phyloP scores from a whole-genome alignment of 2,888 invertebrate species.

The Venusia cambrica region DNA sequence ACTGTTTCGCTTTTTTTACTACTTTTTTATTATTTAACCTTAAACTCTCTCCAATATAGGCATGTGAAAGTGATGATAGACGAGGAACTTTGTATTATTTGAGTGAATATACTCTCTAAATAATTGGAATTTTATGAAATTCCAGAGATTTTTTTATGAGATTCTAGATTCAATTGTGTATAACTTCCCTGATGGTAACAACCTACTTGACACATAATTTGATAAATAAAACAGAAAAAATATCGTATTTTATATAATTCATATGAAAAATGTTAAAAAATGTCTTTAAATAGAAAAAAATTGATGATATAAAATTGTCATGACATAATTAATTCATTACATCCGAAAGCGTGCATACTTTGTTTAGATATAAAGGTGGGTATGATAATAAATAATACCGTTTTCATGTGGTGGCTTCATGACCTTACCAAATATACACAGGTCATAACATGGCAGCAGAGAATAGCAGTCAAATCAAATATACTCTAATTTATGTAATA shows the following conservation, averaged over 20 bases:
- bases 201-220: slow-evolving; percentile 13
- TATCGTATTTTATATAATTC: slow-evolving; percentile 72
- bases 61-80: no score
- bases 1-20: slow-evolving; percentile 44
- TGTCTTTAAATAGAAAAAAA: slow-evolving; percentile 69
- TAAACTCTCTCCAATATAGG: no score
- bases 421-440: slow-evolving; percentile 25
- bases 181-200: no score
- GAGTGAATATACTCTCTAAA: no score
- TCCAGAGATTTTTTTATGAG: no score
- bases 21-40: slow-evolving; percentile 21
- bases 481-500: slow-evolving; percentile 22
- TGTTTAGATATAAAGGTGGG: slow-evolving; percentile 20
- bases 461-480: slow-evolving; percentile 19
- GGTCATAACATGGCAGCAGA: slow-evolving; percentile 33
- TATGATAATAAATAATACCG: slow-evolving; percentile 33
- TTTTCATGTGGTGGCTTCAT: slow-evolving; percentile 21
- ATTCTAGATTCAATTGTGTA: no score
- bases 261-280: slow-evolving; percentile 73
- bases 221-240: slow-evolving; percentile 37
- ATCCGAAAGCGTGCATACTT: slow-evolving; percentile 48
- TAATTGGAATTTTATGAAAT: no score
- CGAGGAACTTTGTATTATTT: no score
- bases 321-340: slow-evolving; percentile 50
- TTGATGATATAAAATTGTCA: slow-evolving; percentile 56